These are phyloP conservation scores for Noturus placidus DNA, from an alignment of 2,113 vertebrate genomes.

Conservation along the genomic window DNA sequence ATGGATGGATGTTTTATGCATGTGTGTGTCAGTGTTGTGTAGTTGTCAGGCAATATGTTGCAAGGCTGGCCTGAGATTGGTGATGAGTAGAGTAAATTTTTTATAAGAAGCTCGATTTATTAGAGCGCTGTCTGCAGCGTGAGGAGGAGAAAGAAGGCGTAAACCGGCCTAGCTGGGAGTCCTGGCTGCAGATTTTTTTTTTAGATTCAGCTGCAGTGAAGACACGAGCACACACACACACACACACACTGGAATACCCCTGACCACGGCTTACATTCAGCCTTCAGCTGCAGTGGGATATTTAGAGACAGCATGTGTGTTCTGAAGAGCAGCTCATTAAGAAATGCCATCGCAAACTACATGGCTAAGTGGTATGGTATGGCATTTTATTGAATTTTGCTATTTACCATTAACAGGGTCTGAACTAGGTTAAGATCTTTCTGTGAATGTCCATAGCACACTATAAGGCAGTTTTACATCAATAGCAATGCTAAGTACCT, in stretches of 20 bases:
- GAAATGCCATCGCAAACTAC: not conserved
- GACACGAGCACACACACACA: not conserved
- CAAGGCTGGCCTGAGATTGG: constrained; percentile 32
- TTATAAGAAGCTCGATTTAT: constrained; percentile 61
- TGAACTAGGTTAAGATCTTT: not conserved
- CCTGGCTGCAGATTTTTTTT: not conserved
- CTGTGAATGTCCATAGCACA: not conserved
- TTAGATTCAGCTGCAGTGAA: constrained; percentile 11
- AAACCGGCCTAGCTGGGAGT: constrained; percentile 53
- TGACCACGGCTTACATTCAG: constrained; percentile 7
- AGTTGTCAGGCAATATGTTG: constrained; percentile 9
- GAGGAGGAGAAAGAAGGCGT: not conserved
- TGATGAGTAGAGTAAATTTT: constrained; percentile 60
- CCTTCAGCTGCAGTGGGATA: not conserved
- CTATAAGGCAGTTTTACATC: not conserved
- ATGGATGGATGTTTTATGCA: not conserved
- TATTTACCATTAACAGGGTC: too few relatives aligned
- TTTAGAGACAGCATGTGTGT: not conserved
- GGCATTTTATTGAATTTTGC: not conserved
- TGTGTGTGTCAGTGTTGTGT: constrained; percentile 17
- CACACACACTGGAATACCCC: not conserved
- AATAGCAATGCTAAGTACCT: not conserved
- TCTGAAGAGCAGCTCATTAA: not conserved
- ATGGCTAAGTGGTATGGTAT: not conserved
- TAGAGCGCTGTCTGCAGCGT: constrained; percentile 45